Evolutionary conservation across 1,140 invertebrate genomes (phyloP), one percentile per base, ranked within the genome.

Genomic region (Pseudomyrmex gracilis): DNA sequence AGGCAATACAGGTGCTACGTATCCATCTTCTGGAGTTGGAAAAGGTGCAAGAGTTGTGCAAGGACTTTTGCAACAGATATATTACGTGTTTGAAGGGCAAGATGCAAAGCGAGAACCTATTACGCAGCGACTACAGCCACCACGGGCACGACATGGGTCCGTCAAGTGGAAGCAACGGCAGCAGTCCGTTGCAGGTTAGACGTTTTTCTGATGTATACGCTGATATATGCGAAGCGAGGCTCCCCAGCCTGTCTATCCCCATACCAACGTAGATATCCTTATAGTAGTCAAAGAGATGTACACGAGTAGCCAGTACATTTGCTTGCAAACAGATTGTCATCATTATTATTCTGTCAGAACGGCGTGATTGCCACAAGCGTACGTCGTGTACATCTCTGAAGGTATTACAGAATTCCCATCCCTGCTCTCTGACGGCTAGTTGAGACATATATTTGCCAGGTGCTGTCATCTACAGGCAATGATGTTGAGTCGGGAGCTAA

Each of bases 21-120:
- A 99, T 99, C 93, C 99, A 99, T 95, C 95, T 99, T 43, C 94
- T 99, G 85, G 99, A 99, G 94, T 94, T 99, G 91, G 97, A 98
- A 94, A 98, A 99, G 95, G 98, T 99, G 45, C 98, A 99, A 94
- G 98, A 99, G 95, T 93, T 99, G 84, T 99, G 98, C 95, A 98
- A 99, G 92, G 98, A 99, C 95, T 99, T 99, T 94, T 99, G 98
- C 95, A 98, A 98, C 91, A 96, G 98, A 61, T 99, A 99, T 95
- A 99, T 99, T 85, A 98, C 98, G 76, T 99, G 98, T 93, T 95
- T 99, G 82, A 99, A 99, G 94, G 97, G 98, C 24, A 99, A 99
- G 95, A 99, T 99, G 98, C 98, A 99, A 93, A 98, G 98, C 93
- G 98, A 99, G 92, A 98, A 98, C 93, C 94, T 98, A 53, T 93